Conservation (phyloP, 1,140 invertebrate genomes). For the Pseudachorutes palmiensis region DNA sequence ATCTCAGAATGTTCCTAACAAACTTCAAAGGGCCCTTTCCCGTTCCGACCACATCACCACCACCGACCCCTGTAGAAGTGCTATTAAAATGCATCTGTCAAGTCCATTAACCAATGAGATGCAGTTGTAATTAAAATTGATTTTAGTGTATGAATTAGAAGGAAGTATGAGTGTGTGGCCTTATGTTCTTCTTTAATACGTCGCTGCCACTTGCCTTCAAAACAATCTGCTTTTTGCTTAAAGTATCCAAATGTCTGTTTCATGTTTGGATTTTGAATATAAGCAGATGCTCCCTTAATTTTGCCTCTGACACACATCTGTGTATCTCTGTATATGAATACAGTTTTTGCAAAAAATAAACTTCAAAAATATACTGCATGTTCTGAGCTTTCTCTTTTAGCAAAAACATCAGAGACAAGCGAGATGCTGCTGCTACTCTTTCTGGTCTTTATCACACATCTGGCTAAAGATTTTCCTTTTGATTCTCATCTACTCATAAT, state of each 20-base stretch:
- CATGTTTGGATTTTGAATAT: not conserved
- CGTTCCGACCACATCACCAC: no score
- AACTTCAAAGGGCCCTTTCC: no score
- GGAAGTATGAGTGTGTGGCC: not conserved
- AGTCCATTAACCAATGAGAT: no score
- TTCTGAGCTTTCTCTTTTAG: conserved; percentile 10
- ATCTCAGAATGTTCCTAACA: no score
- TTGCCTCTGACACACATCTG: not conserved
- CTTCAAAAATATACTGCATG: conserved; percentile 23
- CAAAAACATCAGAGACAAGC: not conserved
- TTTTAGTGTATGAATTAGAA: no score
- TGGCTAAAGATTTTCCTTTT: conserved; percentile 15
- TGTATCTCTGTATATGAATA: not conserved
- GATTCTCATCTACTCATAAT: no score
- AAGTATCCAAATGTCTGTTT: not conserved
- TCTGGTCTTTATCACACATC: conserved; percentile 19
- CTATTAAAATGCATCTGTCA: no score
- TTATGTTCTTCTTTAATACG: not conserved
- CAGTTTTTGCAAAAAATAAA: conserved; percentile 19
- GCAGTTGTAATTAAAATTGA: no score
- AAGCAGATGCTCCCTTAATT: not conserved
- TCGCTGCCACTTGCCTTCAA: not conserved
- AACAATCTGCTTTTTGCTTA: not conserved
- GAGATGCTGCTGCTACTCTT: not conserved
- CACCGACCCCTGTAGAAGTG: no score